Percentiles rank a stretch among this genome's conserved stretches.
Conservation (phyloP, 2,888 invertebrate genomes). For the Macaria notata region DNA sequence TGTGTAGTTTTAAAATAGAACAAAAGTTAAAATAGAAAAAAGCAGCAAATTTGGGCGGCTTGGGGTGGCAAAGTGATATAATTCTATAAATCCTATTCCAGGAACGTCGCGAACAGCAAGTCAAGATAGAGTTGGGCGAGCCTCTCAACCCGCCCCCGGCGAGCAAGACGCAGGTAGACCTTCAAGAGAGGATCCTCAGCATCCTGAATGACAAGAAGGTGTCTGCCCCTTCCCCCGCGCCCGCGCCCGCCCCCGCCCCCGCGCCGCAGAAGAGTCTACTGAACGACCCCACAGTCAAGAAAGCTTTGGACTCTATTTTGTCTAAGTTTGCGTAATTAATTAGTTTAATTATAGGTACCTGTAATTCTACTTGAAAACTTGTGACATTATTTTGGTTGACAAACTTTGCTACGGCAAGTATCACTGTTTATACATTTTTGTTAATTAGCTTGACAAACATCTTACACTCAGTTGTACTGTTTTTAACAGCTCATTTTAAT, state of each 20-base stretch:
- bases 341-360: neutral
- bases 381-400: too few species aligned
- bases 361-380: too few species aligned
- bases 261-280: constrained; percentile 76
- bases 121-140: constrained; percentile 89
- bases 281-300: constrained; percentile 89
- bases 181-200: constrained; percentile 90
- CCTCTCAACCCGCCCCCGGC: constrained; percentile 72
- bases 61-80: too few species aligned
- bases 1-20: too few species aligned
- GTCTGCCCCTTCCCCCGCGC: constrained; percentile 37
- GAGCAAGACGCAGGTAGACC: constrained; percentile 84
- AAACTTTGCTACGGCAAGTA: too few species aligned
- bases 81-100: constrained; percentile 56
- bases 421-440: too few species aligned
- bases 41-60: too few species aligned
- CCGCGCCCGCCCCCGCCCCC: constrained; percentile 39
- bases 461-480: too few species aligned
- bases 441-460: too few species aligned
- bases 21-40: too few species aligned
- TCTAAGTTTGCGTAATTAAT: constrained; percentile 61
- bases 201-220: constrained; percentile 87
- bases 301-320: constrained; percentile 87
- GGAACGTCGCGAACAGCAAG: constrained; percentile 88
- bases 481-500: too few species aligned